phyloP scores from a whole-genome alignment of 2,113 vertebrate genomes.

The Cololabis saira region DNA sequence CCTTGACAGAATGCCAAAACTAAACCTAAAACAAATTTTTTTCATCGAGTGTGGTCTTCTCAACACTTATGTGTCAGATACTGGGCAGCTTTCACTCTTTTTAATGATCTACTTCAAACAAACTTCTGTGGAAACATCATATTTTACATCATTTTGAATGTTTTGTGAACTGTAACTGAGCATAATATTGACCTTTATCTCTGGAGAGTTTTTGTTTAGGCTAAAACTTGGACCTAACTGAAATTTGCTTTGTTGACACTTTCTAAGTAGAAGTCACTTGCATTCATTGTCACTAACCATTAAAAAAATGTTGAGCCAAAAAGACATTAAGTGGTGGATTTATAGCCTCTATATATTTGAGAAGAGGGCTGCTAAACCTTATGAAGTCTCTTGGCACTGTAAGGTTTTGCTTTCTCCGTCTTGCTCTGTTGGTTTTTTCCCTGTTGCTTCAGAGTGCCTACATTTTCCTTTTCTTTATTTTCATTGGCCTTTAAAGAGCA shows the following conservation, averaged over 20 bases:
- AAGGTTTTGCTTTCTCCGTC: constrained; percentile 74
- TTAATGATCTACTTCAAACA: constrained; percentile 55
- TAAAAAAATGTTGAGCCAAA: constrained; percentile 78
- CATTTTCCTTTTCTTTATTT: constrained; percentile 80
- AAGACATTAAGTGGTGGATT: constrained; percentile 81
- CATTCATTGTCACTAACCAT: constrained; percentile 73
- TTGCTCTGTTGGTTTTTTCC: constrained; percentile 75
- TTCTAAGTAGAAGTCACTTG: constrained; percentile 67
- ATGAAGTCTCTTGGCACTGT: constrained; percentile 74
- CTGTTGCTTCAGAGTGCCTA: constrained; percentile 73
- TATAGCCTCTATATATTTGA: constrained; percentile 80
- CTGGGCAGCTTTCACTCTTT: constrained; percentile 27
- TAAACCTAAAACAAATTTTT: constrained; percentile 21
- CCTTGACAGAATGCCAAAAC: constrained; percentile 5
- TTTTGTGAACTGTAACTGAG: constrained; percentile 42
- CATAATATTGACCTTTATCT: constrained; percentile 60
- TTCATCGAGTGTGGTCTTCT: constrained; percentile 37
- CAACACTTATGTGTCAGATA: constrained; percentile 23
- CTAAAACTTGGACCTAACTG: constrained; percentile 54
- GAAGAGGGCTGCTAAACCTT: constrained; percentile 77
- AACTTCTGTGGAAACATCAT: constrained; percentile 64
- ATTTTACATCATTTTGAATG: constrained; percentile 49
- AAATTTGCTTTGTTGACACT: constrained; percentile 64
- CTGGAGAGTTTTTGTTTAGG: constrained; percentile 40
- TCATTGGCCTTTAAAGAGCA: constrained; percentile 78